phyloP scores from a whole-genome alignment of 2,113 vertebrate genomes.

The Gorsachius goisagi region DNA sequence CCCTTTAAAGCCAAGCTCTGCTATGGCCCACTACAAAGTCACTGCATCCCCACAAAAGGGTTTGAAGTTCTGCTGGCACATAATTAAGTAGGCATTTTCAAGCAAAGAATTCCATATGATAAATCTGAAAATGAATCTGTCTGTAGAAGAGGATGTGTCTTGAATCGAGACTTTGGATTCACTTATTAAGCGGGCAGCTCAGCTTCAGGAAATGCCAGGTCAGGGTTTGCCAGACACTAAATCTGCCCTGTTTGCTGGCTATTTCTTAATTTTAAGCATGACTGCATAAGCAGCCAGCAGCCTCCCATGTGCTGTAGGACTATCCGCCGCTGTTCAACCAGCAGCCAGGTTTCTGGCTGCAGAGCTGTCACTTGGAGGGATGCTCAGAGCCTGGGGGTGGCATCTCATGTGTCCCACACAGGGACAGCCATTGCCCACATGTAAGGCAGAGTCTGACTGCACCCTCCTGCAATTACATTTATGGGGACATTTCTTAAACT shows the following conservation, averaged over 20 bases:
- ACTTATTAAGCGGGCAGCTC: background rate
- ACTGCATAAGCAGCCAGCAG: background rate
- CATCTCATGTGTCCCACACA: fast-evolving
- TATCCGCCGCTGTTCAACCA: background rate
- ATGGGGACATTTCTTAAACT: fast-evolving
- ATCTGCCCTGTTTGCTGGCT: background rate
- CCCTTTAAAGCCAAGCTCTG: background rate
- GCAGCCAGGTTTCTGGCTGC: background rate
- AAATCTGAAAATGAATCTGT: background rate
- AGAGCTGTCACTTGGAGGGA: background rate
- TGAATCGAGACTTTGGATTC: background rate
- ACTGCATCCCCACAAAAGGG: background rate
- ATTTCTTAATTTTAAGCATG: background rate
- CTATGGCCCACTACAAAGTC: background rate
- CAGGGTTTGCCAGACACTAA: background rate
- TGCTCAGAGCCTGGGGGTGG: background rate
- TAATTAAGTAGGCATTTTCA: background rate
- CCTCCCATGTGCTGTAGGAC: background rate
- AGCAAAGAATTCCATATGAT: background rate
- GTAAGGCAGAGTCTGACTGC: background rate
- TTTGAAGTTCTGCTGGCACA: background rate
- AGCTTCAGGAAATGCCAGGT: background rate
- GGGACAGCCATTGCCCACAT: background rate
- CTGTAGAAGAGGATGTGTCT: background rate
- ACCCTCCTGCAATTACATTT: background rate